Evolutionary conservation across 2,888 invertebrate species (phyloP).

Genomic region (Yponomeuta cagnagella): DNA sequence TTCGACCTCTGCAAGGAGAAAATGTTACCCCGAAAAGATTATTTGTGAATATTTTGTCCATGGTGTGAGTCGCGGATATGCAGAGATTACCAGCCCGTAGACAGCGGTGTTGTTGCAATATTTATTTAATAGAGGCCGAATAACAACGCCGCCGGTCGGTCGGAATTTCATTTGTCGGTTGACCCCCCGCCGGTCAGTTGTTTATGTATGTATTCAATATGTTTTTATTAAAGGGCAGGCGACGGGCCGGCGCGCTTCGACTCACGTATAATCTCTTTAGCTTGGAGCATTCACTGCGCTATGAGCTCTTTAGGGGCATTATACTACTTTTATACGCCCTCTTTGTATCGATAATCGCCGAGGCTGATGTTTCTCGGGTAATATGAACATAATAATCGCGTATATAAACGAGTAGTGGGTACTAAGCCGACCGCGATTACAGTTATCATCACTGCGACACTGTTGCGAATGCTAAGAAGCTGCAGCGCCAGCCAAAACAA

Average conservation of each 20-base stretch:
- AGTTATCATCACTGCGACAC: neutral
- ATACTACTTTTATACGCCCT: neutral
- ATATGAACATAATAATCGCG: neutral
- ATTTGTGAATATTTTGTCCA: neutral
- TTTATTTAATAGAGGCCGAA: neutral
- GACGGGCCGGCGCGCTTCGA: neutral
- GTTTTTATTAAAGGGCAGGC: neutral
- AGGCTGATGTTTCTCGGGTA: neutral
- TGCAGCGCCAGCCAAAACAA: neutral
- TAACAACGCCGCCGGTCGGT: neutral
- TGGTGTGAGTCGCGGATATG: neutral
- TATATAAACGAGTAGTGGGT: neutral
- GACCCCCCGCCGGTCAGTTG: neutral
- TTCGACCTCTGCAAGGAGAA: neutral
- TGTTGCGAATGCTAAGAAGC: neutral
- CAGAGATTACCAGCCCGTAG: neutral
- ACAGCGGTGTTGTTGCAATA: neutral
- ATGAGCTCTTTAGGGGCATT: neutral
- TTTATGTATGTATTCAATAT: neutral
- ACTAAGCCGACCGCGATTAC: neutral
- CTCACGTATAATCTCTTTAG: neutral
- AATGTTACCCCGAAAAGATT: neutral
- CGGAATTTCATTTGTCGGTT: conserved; percentile 1
- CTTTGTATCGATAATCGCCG: neutral
- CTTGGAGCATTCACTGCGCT: neutral